phyloP scores from a whole-genome alignment of 2,888 invertebrate genomes.

The Ophonus ardosiacus region DNA sequence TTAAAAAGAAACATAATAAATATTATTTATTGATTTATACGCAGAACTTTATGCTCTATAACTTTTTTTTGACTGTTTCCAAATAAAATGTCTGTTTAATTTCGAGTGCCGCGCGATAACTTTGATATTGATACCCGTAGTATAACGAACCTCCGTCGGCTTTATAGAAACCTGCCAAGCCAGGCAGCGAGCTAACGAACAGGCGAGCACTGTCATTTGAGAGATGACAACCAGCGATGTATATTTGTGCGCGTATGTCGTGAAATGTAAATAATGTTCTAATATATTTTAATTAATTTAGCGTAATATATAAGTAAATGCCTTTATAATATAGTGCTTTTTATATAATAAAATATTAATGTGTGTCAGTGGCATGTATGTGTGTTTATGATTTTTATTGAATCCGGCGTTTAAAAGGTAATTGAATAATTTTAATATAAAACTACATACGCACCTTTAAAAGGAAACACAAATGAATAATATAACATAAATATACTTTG shows the following conservation, averaged over 20 bases:
- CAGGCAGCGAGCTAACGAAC: background rate
- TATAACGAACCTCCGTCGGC: background rate
- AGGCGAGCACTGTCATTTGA: slow-evolving; percentile 36
- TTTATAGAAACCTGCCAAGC: slow-evolving; percentile 5
- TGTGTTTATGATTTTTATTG: slow-evolving; percentile 41
- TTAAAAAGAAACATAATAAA: no score
- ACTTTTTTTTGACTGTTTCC: no score
- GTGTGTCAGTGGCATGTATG: slow-evolving; percentile 34
- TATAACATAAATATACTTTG: background rate
- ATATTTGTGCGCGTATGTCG: slow-evolving; percentile 32
- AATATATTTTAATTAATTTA: slow-evolving; percentile 34
- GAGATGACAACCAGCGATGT: slow-evolving; percentile 45
- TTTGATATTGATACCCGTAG: slow-evolving; percentile 4
- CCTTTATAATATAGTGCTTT: slow-evolving; percentile 33
- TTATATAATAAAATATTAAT: slow-evolving; percentile 28
- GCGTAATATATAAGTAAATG: slow-evolving; percentile 13
- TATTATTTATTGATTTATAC: no score
- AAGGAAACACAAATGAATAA: background rate
- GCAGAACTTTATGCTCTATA: no score
- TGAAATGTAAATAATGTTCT: slow-evolving; percentile 50
- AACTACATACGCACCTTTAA: background rate
- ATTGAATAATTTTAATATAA: background rate
- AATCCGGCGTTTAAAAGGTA: slow-evolving; percentile 44
- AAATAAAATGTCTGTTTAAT: no score
- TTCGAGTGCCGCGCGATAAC: no score